Base-by-base conservation (phyloP, 1,140 invertebrate species). In the Teleopsis dalmanni region DNA sequence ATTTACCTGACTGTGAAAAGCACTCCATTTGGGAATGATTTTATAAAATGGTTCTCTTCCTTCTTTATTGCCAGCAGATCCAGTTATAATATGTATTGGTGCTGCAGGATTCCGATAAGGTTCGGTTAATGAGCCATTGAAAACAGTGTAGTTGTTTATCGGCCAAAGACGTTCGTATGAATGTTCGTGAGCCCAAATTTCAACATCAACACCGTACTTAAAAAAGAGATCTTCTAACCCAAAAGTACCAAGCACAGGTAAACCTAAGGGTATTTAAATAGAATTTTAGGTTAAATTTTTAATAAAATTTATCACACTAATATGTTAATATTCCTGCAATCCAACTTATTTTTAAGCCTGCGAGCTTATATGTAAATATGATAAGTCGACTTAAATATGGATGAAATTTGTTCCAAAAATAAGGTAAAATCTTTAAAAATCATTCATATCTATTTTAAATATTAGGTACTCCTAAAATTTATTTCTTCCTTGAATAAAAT, bases 101-200 rank as follows among this genome's bases (percentile, higher is more conserved):
- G 91, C 94, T 59, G 80, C 40, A 0, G 88, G 87, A 74, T 97
- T 92, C 11, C 70, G 78, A 67, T 97, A 97, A 1, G 94, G 91
- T 22, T 78, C 70, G 7, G 79, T 71, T 8, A 73, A 65, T 21
- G 81, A 83, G n/a, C 89, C 89, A 73, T 95, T 95, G 57, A 85
- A 88, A 1, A 93, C 83, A 47, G 79, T 78, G 52, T 82, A 80
- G 65, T 98, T 82, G 70, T 93, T 98, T 41, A 97, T 78, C 1
- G 95, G 94, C 83, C 85, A 97, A 45, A 95, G 73, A 27, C 95
- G 75, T 75, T 98, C 93, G 67, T 98, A 98, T 19, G 87, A 87
- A 73, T 98, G 94, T 68, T 98, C 91, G 72, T 98, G 95, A 0
- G 91, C 94, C 89, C 92, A 95, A n/a, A 98, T 76, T 65, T 85